Base-by-base conservation (phyloP, 2,113 vertebrate species). In the Camelus bactrianus region DNA sequence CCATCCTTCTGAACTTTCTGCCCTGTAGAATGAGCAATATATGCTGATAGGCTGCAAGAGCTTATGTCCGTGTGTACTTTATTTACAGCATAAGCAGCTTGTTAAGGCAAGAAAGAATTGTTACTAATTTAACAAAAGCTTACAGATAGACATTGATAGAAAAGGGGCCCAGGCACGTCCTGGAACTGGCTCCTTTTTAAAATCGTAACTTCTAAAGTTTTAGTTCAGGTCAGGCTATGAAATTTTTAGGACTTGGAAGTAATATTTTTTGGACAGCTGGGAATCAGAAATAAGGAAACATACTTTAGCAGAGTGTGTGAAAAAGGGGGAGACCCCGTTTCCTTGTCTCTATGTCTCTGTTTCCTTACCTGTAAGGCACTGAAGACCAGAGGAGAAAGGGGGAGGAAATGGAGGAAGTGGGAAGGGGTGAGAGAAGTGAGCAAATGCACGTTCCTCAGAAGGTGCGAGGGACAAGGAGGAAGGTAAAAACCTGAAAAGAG, bases 241-340 rank as follows among this genome's bases (percentile, higher is more conserved):
- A 80, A 92, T 50, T 93, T 89, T 90, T 94, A 67, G 79, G 3
- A 20, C 75, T 6, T 85, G 30, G 38, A 87, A 42, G 50, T 60
- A 82, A 69, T 92, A 69, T 73, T 94, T 95, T 80, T 93, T 54
- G 79, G 30, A 88, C 56, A 93, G 32, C 30, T 94, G n/a, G 52
- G 42, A 89, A 65, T 14, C 32, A 70, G 32, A 93, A 83, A 26
- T 30, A 5, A 54, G 52, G 24, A 42, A 87, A 73, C 19, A 62
- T 56, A 69, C 42, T 83, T 95, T 70, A 64, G 38, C 10, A 62
- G 77, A 83, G 38, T 60, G 3, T 93, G 9, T 5, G 65, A 24
- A 62, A 52, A 79, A 28, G 10, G 64, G 17, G 75, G 19, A 72
- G 70, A 42, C 64, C 52, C 48, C 30, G 4, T 76, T 76, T 76